Base-by-base conservation (phyloP, 2,797 vertebrate species). In the Alauda arvensis region DNA sequence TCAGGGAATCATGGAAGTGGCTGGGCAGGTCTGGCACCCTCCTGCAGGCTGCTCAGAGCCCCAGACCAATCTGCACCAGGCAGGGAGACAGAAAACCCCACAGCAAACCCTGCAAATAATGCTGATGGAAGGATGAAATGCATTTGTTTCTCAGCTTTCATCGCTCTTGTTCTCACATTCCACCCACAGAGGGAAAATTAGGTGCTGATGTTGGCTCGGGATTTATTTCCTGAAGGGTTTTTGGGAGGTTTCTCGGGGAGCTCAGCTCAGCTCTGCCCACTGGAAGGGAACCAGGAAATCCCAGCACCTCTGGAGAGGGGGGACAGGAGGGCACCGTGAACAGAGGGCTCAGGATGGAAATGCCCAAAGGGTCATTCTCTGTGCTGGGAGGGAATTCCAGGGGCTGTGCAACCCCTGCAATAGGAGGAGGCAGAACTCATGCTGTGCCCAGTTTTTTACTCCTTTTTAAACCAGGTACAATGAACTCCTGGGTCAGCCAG, bases 141-240 rank as follows among this genome's bases (percentile, higher is more conserved):
- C 46, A 82, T 95, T 85, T 79, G 57, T 92, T 90, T 85, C 86
- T 71, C 79, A 70, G 83, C 83, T 89, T 77, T 89, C 66, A 66
- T 52, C 1, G 0, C 78, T 86, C 55, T 40, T 10, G 28, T 65
- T 46, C 87, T 84, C 56, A 17, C 71, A 45, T 56, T 83, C 91
- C 75, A 71, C 70, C 77, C 92, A 82, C 94, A 84, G 48, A 84
- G 46, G 75, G 80, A 82, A 94, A 87, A 94, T 91, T 40, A 71
- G 83, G 75, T 62, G 85, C 33, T 80, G 75, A 68, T 55, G 43
- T 87, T 77, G 42, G 25, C 77, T 61, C 14, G 8, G 53, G 49
- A 80, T 85, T 90, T 63, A 75, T 84, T 83, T 77, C 48, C 68
- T 48, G 4, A 28, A 42, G 67, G 63, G 28, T 82, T 60, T 56